phyloP scores from a whole-genome alignment of 2,113 vertebrate species.

The Proterorhinus semilunaris region DNA sequence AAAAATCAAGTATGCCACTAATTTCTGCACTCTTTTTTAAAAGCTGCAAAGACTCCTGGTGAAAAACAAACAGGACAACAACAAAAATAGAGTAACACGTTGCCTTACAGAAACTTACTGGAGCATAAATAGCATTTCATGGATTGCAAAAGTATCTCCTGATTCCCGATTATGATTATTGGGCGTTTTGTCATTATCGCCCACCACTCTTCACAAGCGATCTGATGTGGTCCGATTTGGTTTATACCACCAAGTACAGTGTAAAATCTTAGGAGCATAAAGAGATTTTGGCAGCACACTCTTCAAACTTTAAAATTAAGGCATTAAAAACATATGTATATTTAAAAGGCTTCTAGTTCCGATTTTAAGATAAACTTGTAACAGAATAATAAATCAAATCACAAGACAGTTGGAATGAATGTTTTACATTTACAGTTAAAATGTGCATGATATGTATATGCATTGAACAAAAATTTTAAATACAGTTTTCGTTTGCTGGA shows the following conservation, averaged over 20 bases:
- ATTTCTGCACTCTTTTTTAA: too few relatives aligned
- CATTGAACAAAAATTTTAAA: background rate
- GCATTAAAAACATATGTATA: constrained; percentile 60
- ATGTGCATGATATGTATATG: constrained; percentile 2
- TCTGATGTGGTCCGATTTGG: constrained; percentile 38
- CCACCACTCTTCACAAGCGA: constrained; percentile 9
- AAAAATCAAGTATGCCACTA: too few relatives aligned
- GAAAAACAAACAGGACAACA: too few relatives aligned
- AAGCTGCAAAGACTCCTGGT: too few relatives aligned
- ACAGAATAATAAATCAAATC: constrained; percentile 1
- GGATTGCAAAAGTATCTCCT: too few relatives aligned
- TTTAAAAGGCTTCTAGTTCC: constrained; percentile 46
- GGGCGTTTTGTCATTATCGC: too few relatives aligned
- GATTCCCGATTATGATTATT: too few relatives aligned
- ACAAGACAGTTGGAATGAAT: background rate
- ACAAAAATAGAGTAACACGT: too few relatives aligned
- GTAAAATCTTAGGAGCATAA: constrained; percentile 25
- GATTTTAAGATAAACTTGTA: constrained; percentile 26
- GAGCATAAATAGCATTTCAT: too few relatives aligned
- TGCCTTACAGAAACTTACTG: too few relatives aligned
- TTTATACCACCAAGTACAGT: constrained; percentile 37
- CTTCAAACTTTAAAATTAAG: constrained; percentile 57
- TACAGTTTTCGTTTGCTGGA: constrained; percentile 1
- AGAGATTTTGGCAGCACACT: constrained; percentile 58
- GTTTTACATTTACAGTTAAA: constrained; percentile 22